Evolutionary conservation across 2,797 vertebrate species (phyloP).

Genomic region (Gallinago stenura): DNA sequence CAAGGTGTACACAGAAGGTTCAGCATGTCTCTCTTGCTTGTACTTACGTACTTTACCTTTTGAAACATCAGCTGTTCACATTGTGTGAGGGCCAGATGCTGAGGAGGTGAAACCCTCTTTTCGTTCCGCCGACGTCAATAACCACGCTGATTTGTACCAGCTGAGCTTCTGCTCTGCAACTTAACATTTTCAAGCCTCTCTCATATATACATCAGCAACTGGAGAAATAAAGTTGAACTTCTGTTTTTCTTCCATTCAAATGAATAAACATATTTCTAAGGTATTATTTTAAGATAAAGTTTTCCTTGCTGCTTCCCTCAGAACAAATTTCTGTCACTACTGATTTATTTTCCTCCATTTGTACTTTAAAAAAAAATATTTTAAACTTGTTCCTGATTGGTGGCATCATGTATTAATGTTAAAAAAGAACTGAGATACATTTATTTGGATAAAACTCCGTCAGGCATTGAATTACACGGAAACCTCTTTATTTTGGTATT

Average conservation of each 20-base stretch:
- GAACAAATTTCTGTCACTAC: neutral
- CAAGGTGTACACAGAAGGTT: neutral
- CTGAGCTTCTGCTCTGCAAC: neutral
- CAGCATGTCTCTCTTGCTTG: neutral
- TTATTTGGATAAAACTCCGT: neutral
- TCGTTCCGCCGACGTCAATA: neutral
- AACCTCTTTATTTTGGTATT: neutral
- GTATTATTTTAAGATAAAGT: neutral
- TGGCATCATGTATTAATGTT: neutral
- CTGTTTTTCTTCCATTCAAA: neutral
- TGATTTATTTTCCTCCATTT: neutral
- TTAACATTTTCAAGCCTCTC: neutral
- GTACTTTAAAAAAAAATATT: neutral
- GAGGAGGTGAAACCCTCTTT: neutral
- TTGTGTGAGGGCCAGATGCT: neutral
- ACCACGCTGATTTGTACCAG: neutral
- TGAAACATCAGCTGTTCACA: neutral
- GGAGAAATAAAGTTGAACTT: neutral
- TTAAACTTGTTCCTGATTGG: neutral
- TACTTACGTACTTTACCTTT: neutral
- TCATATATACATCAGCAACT: neutral
- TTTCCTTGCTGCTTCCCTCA: neutral
- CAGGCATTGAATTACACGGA: neutral
- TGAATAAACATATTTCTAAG: neutral
- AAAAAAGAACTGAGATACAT: neutral